Evolutionary conservation across 2,113 vertebrate species (phyloP), one percentile per base, ranked within the genome.

Genomic region (Mugil cephalus): DNA sequence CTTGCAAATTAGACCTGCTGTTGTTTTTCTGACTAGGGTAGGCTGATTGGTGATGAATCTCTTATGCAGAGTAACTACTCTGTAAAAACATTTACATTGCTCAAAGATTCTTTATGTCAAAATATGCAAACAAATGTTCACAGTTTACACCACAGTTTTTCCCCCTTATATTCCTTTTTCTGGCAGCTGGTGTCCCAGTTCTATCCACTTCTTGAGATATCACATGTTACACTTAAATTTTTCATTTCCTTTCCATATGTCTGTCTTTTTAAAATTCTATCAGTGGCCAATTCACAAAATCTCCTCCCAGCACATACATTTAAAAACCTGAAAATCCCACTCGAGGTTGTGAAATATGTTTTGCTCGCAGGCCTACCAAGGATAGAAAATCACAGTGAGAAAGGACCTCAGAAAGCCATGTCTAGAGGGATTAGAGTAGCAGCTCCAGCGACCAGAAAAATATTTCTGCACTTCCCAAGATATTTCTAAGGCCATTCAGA

Each of bases 341-440:
- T 79, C 0, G 10, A 66, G 58, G 21, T 64, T 2, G 10, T 17
- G 13, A 19, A 63, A 73, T 82, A 71, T 82, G 64, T 84, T 87
- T 61, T 34, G 73, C 80, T 77, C 8, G 56, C 74, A 38, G 66
- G 43, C 46, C 62, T 15, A 58, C 40, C 53, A 48, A 56, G 63
- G 55, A 72, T 64, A 42, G 66, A 75, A 77, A 74, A 83, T 79
- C 68, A 21, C 11, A 67, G 63, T 17, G 50, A 64, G 66, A 35
- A 30, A 53, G 53, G 80, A 76, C 70, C 64, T 79, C 68, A 66
- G 46, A 78, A 73, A 78, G 40, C 78, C 82, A 30, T 67, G 82
- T 87, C 82, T 78, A 47, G 54, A 58, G 46, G 81, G 88, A 91
- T 89, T 87, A 89, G 52, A 54, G 13, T 56, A 24, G 79, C 72